A percentile compares a stretch with the other conserved stretches of the same genome.
Evolutionary conservation across 2,113 vertebrate species (phyloP).

Genomic region (Phodopus roborovskii): DNA sequence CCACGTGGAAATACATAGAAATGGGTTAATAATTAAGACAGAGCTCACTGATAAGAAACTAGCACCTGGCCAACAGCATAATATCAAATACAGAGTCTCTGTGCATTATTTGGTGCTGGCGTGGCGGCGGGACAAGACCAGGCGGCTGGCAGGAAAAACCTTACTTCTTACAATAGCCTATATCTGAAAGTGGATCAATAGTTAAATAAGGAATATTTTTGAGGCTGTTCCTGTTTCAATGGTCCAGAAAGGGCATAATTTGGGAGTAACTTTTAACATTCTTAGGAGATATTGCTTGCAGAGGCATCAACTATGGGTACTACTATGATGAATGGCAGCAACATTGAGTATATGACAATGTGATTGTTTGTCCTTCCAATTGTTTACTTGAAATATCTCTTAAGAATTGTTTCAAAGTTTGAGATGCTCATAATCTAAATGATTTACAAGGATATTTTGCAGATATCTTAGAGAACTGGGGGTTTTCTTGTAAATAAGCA

Average conservation of each 20-base stretch:
- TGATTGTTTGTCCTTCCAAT: not conserved
- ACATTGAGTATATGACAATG: not conserved
- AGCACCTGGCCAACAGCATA: too few relatives aligned
- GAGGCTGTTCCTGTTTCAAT: not conserved
- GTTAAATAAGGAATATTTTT: not conserved
- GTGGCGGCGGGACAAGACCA: too few relatives aligned
- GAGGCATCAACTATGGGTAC: not conserved
- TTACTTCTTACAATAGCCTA: not conserved
- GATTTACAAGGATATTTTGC: not conserved
- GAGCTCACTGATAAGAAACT: too few relatives aligned
- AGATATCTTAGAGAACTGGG: not conserved
- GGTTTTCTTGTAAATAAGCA: not conserved
- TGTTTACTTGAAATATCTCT: not conserved
- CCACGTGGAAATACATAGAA: too few relatives aligned
- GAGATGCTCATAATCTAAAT: not conserved
- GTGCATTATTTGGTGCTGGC: too few relatives aligned
- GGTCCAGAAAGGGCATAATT: not conserved
- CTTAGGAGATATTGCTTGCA: not conserved
- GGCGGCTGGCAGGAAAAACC: too few relatives aligned
- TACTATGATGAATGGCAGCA: not conserved
- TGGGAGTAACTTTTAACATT: not conserved
- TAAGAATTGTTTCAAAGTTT: not conserved
- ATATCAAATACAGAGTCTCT: too few relatives aligned
- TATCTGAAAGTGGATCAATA: not conserved
- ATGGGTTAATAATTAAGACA: too few relatives aligned